Conservation (phyloP, 2,113 vertebrate species). For the Macquaria ambigua region DNA sequence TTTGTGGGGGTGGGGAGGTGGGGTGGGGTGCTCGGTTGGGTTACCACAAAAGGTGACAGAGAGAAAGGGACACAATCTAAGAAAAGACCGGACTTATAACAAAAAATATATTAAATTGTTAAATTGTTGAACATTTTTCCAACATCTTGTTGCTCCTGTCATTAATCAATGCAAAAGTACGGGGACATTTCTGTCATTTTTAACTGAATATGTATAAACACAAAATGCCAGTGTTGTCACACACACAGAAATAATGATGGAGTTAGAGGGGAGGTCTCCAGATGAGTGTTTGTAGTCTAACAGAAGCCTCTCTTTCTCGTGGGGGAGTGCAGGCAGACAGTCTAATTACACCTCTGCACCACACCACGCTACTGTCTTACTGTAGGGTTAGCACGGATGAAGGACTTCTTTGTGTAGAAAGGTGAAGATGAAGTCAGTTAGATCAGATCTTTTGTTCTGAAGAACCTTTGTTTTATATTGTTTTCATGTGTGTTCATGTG, state of each 20-base stretch:
- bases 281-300: constrained; percentile 72
- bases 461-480: constrained; percentile 5
- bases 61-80: too few relatives aligned
- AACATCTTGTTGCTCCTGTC: not conserved
- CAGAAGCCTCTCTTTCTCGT: constrained; percentile 56
- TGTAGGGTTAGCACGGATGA: constrained; percentile 61
- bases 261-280: constrained; percentile 53
- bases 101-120: too few relatives aligned
- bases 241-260: constrained; percentile 64
- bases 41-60: too few relatives aligned
- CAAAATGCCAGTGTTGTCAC: constrained; percentile 30
- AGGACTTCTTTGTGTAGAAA: constrained; percentile 61
- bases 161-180: not conserved
- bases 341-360: constrained; percentile 77
- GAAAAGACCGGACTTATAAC: too few relatives aligned
- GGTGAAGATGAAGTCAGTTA: constrained; percentile 11
- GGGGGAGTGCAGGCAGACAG: constrained; percentile 67
- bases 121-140: too few relatives aligned
- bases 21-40: too few relatives aligned
- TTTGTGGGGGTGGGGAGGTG: not conserved
- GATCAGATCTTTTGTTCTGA: constrained; percentile 34
- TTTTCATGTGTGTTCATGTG: constrained; percentile 1
- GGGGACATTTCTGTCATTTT: not conserved
- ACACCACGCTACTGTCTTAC: constrained; percentile 65
- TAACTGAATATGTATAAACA: constrained; percentile 9